Evolutionary conservation across 2,888 invertebrate genomes (phyloP).

Genomic region (Rotaria macrura): DNA sequence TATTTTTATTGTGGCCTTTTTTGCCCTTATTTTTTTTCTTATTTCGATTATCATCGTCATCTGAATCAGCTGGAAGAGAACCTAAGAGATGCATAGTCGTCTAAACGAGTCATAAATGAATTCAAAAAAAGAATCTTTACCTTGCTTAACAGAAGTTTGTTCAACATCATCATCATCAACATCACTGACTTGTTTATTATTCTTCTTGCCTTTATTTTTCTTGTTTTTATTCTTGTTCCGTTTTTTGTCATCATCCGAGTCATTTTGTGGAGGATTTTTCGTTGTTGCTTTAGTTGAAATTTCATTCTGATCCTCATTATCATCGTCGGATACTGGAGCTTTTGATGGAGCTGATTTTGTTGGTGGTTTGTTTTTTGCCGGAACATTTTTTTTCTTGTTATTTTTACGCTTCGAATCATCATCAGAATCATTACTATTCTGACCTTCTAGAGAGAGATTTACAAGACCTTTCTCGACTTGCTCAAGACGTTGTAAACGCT

Average conservation of each 20-base stretch:
- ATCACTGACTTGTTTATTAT: too few relatives aligned
- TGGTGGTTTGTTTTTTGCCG: neutral
- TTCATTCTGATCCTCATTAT: neutral
- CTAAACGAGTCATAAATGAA: too few relatives aligned
- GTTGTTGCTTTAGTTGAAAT: neutral
- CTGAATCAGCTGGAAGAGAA: neutral
- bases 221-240: neutral
- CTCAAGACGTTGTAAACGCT: neutral
- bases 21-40: neutral
- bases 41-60: neutral
- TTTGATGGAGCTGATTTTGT: neutral
- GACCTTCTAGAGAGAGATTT: neutral
- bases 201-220: too few relatives aligned
- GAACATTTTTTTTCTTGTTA: neutral
- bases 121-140: too few relatives aligned
- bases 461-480: neutral
- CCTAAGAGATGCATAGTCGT: neutral
- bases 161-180: too few relatives aligned
- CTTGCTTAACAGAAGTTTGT: too few relatives aligned
- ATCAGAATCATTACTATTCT: neutral
- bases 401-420: neutral
- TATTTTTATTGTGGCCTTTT: neutral
- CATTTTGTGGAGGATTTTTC: neutral
- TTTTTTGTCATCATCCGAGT: neutral
- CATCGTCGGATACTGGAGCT: neutral